Evolutionary conservation across 2,888 invertebrate genomes (phyloP).

Genomic region (Scaptomyza cyrtandrae): DNA sequence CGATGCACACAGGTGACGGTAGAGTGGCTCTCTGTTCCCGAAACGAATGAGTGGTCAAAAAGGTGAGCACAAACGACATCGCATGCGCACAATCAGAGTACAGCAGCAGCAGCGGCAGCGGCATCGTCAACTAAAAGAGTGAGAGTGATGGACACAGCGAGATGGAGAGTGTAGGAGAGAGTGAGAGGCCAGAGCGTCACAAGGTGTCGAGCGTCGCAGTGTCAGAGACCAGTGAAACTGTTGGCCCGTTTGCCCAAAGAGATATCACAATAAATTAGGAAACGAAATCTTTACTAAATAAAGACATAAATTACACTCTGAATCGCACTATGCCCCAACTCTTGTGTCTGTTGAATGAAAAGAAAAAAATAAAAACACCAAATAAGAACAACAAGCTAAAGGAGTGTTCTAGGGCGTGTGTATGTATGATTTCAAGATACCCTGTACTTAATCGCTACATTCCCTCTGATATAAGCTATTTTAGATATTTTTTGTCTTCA

Average conservation of each 20-base stretch:
- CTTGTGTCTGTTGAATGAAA: constrained; percentile 61
- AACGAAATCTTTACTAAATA: constrained; percentile 84
- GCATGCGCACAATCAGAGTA: constrained; percentile 80
- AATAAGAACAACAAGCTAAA: constrained; percentile 25
- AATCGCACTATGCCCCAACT: constrained; percentile 73
- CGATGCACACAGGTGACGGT: constrained; percentile 55
- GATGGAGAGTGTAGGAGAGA: constrained; percentile 1
- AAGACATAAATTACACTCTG: constrained; percentile 83
- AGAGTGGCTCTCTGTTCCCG: constrained; percentile 32
- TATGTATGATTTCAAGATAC: neutral
- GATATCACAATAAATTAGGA: constrained; percentile 84
- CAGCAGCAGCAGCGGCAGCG: constrained; percentile 44
- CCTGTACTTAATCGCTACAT: neutral
- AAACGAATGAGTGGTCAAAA: constrained; percentile 79
- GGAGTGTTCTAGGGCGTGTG: neutral
- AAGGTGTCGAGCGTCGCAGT: constrained; percentile 67
- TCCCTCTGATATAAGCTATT: neutral
- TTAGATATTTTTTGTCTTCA: neutral
- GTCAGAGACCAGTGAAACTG: constrained; percentile 11
- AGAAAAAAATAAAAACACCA: constrained; percentile 22
- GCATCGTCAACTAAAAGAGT: constrained; percentile 39
- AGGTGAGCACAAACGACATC: constrained; percentile 83
- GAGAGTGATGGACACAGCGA: constrained; percentile 27
- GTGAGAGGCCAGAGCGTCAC: constrained; percentile 1
- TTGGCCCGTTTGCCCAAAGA: constrained; percentile 76